Percentiles rank a stretch among this genome's conserved stretches.
These are phyloP conservation scores for Pyrrhia umbra DNA, from an alignment of 2,888 invertebrate genomes.

Conservation along the genomic window DNA sequence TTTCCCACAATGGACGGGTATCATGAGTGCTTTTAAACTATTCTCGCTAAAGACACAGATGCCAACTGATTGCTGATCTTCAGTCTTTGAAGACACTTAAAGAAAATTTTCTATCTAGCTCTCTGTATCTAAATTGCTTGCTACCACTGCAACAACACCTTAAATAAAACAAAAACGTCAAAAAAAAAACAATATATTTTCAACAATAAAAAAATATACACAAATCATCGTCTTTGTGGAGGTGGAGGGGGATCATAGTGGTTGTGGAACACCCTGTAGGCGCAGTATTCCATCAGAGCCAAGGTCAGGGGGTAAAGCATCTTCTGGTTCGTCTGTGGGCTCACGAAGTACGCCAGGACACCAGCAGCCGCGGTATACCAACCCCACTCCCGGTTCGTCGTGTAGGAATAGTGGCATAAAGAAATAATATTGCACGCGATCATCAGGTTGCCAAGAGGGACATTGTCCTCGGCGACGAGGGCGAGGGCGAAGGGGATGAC, in stretches of 20 bases:
- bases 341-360: conserved; percentile 74
- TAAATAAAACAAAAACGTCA: not conserved
- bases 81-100: too few species aligned
- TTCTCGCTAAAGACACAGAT: too few species aligned
- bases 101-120: too few species aligned
- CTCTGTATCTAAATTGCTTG: too few species aligned
- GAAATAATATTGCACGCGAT: conserved; percentile 79
- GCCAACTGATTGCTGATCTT: too few species aligned
- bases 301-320: conserved; percentile 78
- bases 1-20: too few species aligned
- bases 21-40: too few species aligned
- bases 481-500: conserved; percentile 78
- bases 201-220: not conserved
- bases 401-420: conserved; percentile 71
- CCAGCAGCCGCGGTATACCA: conserved; percentile 80
- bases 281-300: conserved; percentile 79
- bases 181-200: conserved; percentile 23
- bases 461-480: conserved; percentile 73
- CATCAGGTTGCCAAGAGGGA: conserved; percentile 72
- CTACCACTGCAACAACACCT: too few species aligned
- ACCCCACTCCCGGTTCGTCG: conserved; percentile 74
- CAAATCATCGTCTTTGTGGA: not conserved
- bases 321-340: conserved; percentile 65
- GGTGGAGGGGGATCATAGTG: conserved; percentile 30
- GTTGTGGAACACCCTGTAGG: conserved; percentile 73